Percentiles rank a stretch among this genome's conserved stretches.
phyloP scores from a whole-genome alignment of 2,888 invertebrate genomes.

The Sphaeridia pumilis region DNA sequence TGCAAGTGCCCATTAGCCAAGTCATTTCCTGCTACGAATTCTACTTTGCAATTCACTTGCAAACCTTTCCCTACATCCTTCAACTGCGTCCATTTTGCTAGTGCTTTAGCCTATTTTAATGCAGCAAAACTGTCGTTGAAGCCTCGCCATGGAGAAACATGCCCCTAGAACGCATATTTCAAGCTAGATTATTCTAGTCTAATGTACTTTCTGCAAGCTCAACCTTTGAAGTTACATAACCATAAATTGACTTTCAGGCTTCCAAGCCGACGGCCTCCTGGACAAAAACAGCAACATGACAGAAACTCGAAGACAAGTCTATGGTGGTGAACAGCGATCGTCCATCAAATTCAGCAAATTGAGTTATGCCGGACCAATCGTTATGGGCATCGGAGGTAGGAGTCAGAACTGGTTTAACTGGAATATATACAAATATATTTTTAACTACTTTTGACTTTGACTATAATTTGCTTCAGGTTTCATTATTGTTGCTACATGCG shows the following conservation, averaged over 20 bases:
- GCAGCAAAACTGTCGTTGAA: no score
- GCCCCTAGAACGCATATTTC: no score
- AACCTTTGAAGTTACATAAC: no score
- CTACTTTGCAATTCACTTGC: neutral
- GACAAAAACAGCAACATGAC: conserved; percentile 24
- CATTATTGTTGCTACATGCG: conserved; percentile 91
- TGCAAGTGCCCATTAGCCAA: neutral
- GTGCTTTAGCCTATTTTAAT: no score
- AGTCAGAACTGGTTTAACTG: neutral
- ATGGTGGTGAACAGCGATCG: conserved; percentile 25
- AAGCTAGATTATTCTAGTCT: no score
- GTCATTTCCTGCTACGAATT: neutral
- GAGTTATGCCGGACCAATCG: conserved; percentile 91
- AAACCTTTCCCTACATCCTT: neutral
- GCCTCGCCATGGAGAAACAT: no score
- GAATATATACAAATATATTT: neutral
- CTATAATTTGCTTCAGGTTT: conserved; percentile 57
- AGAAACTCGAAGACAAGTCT: conserved; percentile 14
- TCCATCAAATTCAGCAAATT: conserved; percentile 63
- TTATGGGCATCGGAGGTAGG: conserved; percentile 90
- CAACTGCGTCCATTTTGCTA: no score
- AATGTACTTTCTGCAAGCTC: no score
- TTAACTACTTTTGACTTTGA: neutral
- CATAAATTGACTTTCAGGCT: conserved; percentile 24
- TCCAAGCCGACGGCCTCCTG: conserved; percentile 33